Percentiles rank a stretch among this genome's conserved stretches.
phyloP scores from a whole-genome alignment of 2,113 vertebrate species.

The Sigmodon hispidus region DNA sequence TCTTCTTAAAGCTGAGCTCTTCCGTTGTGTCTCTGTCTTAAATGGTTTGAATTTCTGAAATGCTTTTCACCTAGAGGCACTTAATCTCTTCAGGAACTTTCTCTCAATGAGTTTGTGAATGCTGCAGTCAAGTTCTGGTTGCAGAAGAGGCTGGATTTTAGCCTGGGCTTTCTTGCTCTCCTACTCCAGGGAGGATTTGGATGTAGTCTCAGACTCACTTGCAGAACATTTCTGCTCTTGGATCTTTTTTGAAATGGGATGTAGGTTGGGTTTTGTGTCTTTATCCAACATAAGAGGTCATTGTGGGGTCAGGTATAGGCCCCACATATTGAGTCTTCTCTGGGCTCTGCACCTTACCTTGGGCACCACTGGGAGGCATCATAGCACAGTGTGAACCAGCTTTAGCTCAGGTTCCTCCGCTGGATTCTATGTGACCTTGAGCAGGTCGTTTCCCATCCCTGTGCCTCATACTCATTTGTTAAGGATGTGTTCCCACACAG shows the following conservation, averaged over 20 bases:
- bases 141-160: not conserved
- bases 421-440: slow-evolving; percentile 35
- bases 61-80: not conserved
- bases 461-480: not conserved
- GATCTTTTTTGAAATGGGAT: not conserved
- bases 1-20: not conserved
- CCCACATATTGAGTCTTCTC: not conserved
- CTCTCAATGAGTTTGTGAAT: not conserved
- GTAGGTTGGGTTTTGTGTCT: not conserved
- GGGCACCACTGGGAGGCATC: slow-evolving; percentile 78
- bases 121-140: not conserved
- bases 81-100: not conserved
- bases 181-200: not conserved
- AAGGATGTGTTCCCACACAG: not conserved
- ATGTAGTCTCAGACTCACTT: not conserved
- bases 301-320: not conserved
- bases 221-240: not conserved
- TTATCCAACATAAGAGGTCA: not conserved
- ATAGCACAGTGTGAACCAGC: slow-evolving; percentile 65
- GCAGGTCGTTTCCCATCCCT: slow-evolving; percentile 32
- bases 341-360: not conserved
- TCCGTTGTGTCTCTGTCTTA: not conserved
- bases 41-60: not conserved
- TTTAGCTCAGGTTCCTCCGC: not conserved
- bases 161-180: not conserved